These are phyloP conservation scores for Gerris buenoi DNA, from an alignment of 1,140 invertebrate genomes.

Conservation along the genomic window DNA sequence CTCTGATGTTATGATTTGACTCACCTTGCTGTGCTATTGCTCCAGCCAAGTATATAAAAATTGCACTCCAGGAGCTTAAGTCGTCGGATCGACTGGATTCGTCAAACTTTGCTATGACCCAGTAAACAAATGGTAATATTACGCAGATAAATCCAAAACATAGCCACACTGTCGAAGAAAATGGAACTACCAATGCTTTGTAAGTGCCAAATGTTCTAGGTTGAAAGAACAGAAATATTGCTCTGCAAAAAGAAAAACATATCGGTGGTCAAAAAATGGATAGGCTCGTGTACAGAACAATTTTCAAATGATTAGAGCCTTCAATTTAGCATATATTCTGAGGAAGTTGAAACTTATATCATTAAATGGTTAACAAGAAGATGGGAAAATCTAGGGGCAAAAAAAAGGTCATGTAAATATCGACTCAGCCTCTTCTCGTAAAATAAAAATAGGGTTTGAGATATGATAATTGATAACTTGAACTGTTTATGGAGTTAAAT, in stretches of 20 bases:
- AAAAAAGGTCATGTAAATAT: no score
- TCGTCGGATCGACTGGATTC: not conserved
- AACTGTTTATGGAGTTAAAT: no score
- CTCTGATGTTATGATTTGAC: not conserved
- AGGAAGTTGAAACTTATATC: no score
- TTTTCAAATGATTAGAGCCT: no score
- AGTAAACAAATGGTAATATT: not conserved
- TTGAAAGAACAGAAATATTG: not conserved
- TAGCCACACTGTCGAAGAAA: not conserved
- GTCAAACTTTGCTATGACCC: not conserved
- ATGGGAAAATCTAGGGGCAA: no score
- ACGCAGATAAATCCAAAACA: not conserved
- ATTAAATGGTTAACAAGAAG: no score
- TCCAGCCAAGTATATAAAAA: not conserved
- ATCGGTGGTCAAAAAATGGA: no score
- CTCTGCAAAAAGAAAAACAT: not conserved
- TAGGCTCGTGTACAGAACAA: no score
- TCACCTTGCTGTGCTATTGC: not conserved
- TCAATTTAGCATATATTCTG: no score
- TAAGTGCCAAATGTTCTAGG: not conserved
- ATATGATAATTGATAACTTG: no score
- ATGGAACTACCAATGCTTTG: not conserved
- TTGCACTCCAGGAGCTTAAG: not conserved
- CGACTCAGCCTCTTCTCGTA: no score
- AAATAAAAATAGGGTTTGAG: no score